Evolutionary conservation across 2,888 invertebrate species (phyloP), one percentile per base, ranked within the genome.

Genomic region (Cetonia aurata): DNA sequence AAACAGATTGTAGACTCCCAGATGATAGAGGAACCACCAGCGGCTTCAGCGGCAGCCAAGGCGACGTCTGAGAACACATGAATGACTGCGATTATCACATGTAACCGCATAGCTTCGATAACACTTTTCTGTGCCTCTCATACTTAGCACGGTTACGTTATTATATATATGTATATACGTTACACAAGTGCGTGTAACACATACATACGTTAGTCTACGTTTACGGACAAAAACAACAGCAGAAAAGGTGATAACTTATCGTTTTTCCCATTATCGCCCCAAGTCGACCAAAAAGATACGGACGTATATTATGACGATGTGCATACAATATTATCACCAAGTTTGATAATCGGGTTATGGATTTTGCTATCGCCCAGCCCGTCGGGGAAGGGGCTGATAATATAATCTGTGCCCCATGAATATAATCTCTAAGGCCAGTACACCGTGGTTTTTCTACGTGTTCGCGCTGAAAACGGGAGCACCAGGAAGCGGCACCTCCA

Each of bases 301-400:
- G 80, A 50, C 50, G 62, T 65, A 52, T 65, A 80, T 81, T 82
- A 81, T 82, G 82, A 81, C 82, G 80, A 77, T 80, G 80, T 81
- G 80, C 81, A 80, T 79, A 82, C 80, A 80, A 80, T 80, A 81
- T 81, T 81, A 82, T 82, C 82, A 82, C 79, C 62, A 77, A 79
- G 76, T 79, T 80, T 82, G 81, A 82, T 82, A 82, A 82, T 81
- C 79, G 78, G 76, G 79, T 79, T 79, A 79, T 79, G 80, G 82
- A 82, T 81, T 82, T 74, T 50, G 81, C 81, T 80, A 81, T 80
- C 79, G 80, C 77, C 74, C 78, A 37, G 50, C 25, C 78, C 77
- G n/a, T n/a, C n/a, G 69, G 74, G 75, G 81, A 80, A 80, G 81
- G 81, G 81, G 81, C 77, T 78, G 81, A 81, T 80, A 81, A 77